These are phyloP conservation scores for Cheilosia urbana DNA, from an alignment of 2,888 invertebrate species.

Conservation along the genomic window DNA sequence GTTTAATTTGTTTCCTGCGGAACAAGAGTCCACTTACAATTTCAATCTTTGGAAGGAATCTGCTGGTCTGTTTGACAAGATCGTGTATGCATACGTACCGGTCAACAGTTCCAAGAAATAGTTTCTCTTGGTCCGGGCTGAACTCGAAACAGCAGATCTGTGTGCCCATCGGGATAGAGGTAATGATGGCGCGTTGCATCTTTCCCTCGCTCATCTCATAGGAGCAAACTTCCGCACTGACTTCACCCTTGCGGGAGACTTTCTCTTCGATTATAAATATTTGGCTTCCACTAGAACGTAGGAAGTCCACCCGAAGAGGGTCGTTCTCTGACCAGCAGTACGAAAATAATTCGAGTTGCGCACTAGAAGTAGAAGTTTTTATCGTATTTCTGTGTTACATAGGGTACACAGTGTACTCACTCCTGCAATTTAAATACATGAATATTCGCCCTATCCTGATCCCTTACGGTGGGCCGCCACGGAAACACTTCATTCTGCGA, in stretches of 20 bases:
- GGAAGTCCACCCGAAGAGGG: conserved; percentile 92
- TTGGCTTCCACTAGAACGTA: conserved; percentile 88
- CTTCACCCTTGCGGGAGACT: conserved; percentile 88
- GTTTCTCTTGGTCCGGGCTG: conserved; percentile 89
- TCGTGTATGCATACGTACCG: conserved; percentile 93
- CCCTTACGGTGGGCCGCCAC: conserved; percentile 93
- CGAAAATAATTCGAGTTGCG: conserved; percentile 89
- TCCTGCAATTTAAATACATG: conserved; percentile 91
- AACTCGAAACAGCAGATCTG: conserved; percentile 88
- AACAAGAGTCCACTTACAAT: conserved; percentile 87
- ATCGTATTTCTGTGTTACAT: neutral
- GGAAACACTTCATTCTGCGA: conserved; percentile 95
- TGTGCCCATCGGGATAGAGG: conserved; percentile 89
- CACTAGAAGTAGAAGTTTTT: conserved; percentile 83
- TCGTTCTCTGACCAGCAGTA: conserved; percentile 95
- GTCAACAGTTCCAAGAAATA: conserved; percentile 93
- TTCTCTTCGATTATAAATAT: conserved; percentile 93
- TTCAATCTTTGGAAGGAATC: conserved; percentile 88
- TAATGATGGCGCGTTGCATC: conserved; percentile 87
- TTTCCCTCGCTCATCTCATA: conserved; percentile 85
- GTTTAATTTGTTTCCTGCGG: no score
- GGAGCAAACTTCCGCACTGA: conserved; percentile 89
- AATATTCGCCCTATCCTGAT: conserved; percentile 94
- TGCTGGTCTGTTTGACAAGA: conserved; percentile 89
- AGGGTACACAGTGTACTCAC: conserved; percentile 84